These are phyloP conservation scores for Diachrysia chrysitis DNA, from an alignment of 2,888 invertebrate genomes.

Conservation along the genomic window DNA sequence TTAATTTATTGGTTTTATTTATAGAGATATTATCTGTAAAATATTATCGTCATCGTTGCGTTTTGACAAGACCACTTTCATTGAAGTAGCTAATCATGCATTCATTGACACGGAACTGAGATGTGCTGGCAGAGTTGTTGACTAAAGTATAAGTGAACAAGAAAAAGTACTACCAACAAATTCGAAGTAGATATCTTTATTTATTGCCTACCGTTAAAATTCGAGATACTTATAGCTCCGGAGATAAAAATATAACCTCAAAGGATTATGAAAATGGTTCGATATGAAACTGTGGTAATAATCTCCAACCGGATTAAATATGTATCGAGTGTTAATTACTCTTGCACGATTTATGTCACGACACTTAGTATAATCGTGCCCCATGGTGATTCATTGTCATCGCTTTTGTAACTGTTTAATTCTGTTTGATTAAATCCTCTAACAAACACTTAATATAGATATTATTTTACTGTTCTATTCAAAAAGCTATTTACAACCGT, in stretches of 20 bases:
- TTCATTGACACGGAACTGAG: slow-evolving; percentile 5
- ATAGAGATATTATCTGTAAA: slow-evolving; percentile 32
- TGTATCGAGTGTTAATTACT: slow-evolving; percentile 4
- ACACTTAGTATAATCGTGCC: not conserved
- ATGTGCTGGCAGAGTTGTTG: not conserved
- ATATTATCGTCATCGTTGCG: slow-evolving; percentile 18
- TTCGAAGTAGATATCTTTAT: not conserved
- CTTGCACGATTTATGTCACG: not conserved
- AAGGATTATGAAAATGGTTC: too few species aligned
- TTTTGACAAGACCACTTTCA: slow-evolving; percentile 16
- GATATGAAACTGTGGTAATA: not conserved
- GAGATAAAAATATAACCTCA: too few species aligned
- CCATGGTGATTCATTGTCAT: slow-evolving; percentile 5
- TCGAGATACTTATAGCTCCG: too few species aligned
- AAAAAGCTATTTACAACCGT: slow-evolving; percentile 47
- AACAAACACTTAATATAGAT: slow-evolving; percentile 24
- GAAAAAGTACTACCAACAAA: not conserved
- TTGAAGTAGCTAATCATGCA: slow-evolving; percentile 8
- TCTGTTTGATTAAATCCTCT: slow-evolving; percentile 19
- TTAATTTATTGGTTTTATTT: slow-evolving; percentile 34
- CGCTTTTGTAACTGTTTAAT: slow-evolving; percentile 12
- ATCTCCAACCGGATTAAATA: slow-evolving; percentile 4
- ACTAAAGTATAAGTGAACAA: not conserved
- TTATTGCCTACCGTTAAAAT: too few species aligned
- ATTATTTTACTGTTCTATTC: slow-evolving; percentile 34